Percentiles rank a stretch among this genome's conserved stretches.
These are phyloP conservation scores for Myrmophylax atrothorax DNA, from an alignment of 2,113 vertebrate species.

Conservation along the genomic window DNA sequence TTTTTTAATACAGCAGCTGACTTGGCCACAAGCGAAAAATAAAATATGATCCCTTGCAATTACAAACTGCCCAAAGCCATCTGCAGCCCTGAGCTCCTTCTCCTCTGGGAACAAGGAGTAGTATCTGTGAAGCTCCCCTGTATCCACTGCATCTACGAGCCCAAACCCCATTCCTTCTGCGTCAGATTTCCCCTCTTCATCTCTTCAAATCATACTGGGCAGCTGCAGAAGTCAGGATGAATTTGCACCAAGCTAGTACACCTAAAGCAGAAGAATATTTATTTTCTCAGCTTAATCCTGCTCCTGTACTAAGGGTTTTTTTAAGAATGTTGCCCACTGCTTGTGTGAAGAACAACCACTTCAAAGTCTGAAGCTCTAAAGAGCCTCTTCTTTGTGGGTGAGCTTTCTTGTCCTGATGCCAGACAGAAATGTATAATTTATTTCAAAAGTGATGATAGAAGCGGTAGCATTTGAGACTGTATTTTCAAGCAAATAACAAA, in stretches of 20 bases:
- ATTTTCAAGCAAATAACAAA: neutral
- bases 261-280: neutral
- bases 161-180: neutral
- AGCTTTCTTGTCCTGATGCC: neutral
- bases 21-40: neutral
- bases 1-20: constrained; percentile 13
- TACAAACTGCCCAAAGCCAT: neutral
- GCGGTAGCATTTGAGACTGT: neutral
- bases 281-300: neutral
- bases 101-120: neutral
- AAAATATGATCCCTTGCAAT: neutral
- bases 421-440: neutral
- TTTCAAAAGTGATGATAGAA: neutral
- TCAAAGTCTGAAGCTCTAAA: neutral
- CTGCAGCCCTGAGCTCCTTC: neutral
- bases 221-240: neutral
- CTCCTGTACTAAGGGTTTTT: neutral
- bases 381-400: neutral
- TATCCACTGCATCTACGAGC: neutral
- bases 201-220: neutral
- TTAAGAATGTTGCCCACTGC: neutral
- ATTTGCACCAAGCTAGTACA: neutral
- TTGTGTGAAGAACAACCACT: neutral
- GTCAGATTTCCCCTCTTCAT: neutral
- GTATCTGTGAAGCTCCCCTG: neutral